These are phyloP conservation scores for Bos javanicus DNA, from an alignment of 2,113 vertebrate species.

Conservation along the genomic window DNA sequence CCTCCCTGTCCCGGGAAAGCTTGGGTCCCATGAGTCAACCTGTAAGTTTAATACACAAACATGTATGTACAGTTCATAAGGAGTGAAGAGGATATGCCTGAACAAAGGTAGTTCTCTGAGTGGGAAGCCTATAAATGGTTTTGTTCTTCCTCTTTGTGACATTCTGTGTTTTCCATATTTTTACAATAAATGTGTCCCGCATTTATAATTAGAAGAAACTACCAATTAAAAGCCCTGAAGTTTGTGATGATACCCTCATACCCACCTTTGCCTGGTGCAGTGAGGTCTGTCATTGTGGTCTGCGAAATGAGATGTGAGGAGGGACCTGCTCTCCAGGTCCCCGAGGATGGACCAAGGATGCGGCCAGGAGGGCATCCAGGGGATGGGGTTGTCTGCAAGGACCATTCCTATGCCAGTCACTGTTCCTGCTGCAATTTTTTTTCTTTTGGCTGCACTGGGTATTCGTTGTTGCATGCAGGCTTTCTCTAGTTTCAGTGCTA, in stretches of 20 bases:
- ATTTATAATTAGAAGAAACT: neutral
- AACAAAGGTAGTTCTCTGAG: neutral
- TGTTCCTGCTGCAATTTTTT: neutral
- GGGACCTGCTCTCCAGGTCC: neutral
- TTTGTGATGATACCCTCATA: neutral
- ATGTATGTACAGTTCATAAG: neutral
- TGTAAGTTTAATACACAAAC: neutral
- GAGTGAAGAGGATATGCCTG: neutral
- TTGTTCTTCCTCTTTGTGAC: neutral
- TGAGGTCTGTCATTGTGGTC: rapidly evolving
- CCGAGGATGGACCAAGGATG: neutral
- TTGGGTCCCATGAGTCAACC: neutral
- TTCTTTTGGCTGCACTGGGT: neutral
- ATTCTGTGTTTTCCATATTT: neutral
- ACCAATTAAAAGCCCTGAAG: neutral
- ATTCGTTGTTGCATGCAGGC: neutral
- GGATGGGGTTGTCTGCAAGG: neutral
- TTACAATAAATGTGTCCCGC: neutral
- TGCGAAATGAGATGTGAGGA: neutral
- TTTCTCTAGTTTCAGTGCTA: neutral
- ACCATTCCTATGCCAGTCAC: neutral
- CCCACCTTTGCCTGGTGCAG: neutral
- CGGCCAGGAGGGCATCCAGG: neutral
- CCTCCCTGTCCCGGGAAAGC: neutral
- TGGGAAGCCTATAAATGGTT: neutral